Conservation (phyloP, 2,113 vertebrate species). For the Peromyscus polionotus region DNA sequence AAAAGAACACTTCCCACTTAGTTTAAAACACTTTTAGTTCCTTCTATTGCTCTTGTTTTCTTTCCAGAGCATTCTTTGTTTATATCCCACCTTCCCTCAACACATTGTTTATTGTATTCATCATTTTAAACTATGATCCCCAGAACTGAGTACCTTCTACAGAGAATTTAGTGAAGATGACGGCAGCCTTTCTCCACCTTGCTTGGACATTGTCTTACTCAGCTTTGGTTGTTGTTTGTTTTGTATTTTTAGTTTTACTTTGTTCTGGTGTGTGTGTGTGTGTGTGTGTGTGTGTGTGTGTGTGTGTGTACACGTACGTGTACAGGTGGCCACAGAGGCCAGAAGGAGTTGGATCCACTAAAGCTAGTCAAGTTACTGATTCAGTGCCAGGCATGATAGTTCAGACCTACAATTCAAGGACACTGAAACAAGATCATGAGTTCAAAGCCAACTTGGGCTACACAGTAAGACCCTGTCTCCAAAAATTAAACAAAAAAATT, state of each 20-base stretch:
- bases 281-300: neutral
- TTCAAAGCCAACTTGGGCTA: neutral
- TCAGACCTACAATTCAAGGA: neutral
- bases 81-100: neutral
- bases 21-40: constrained; percentile 13
- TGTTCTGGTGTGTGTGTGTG: neutral
- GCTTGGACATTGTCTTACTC: neutral
- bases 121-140: constrained; percentile 46
- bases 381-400: neutral
- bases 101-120: constrained; percentile 20
- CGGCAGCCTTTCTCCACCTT: neutral
- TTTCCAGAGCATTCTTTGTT: constrained; percentile 33
- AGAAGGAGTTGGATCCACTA: neutral
- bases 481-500: neutral
- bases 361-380: neutral
- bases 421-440: neutral
- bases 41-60: neutral
- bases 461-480: neutral
- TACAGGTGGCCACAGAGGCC: neutral
- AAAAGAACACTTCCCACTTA: neutral
- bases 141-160: neutral
- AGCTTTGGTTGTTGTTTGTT: neutral
- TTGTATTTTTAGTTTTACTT: neutral
- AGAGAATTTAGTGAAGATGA: neutral
- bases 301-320: no score